Conservation (phyloP, 2,797 vertebrate genomes). For the Spheniscus humboldti region DNA sequence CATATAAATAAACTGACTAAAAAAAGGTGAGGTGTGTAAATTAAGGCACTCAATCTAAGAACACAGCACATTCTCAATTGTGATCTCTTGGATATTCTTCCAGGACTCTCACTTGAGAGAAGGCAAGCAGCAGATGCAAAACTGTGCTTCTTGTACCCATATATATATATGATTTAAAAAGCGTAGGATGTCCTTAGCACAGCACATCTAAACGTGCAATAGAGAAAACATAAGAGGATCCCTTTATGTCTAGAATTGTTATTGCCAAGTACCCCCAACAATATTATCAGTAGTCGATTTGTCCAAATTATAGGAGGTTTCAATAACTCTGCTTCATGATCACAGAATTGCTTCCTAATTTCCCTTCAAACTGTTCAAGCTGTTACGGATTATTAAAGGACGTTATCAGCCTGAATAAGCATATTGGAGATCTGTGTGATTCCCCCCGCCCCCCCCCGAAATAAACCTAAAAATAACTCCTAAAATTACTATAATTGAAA, state of each 20-base stretch:
- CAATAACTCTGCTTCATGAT: background rate
- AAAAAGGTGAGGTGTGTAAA: background rate
- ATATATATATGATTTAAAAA: background rate
- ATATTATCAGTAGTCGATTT: background rate
- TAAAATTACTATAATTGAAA: slow-evolving; percentile 9
- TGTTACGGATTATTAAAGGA: slow-evolving; percentile 11
- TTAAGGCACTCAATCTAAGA: slow-evolving; percentile 11
- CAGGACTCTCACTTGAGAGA: background rate
- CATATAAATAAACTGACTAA: slow-evolving; percentile 7
- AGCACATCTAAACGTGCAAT: background rate
- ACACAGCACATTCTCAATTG: background rate
- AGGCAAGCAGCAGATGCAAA: background rate
- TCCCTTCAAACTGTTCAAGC: slow-evolving; percentile 13
- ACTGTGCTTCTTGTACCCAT: background rate
- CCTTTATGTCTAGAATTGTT: background rate
- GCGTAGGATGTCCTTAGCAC: background rate
- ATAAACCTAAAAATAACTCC: background rate
- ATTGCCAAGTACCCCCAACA: background rate
- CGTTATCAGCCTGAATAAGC: slow-evolving; percentile 18
- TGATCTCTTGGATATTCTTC: background rate
- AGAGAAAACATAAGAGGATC: background rate
- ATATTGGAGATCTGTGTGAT: background rate
- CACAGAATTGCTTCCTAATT: slow-evolving; percentile 40
- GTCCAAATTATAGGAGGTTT: background rate
- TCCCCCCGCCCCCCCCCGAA: accelerated